A percentile compares a stretch with the other conserved stretches of the same genome.
phyloP scores from a whole-genome alignment of 1,140 invertebrate genomes.

The Cotesia glomerata region DNA sequence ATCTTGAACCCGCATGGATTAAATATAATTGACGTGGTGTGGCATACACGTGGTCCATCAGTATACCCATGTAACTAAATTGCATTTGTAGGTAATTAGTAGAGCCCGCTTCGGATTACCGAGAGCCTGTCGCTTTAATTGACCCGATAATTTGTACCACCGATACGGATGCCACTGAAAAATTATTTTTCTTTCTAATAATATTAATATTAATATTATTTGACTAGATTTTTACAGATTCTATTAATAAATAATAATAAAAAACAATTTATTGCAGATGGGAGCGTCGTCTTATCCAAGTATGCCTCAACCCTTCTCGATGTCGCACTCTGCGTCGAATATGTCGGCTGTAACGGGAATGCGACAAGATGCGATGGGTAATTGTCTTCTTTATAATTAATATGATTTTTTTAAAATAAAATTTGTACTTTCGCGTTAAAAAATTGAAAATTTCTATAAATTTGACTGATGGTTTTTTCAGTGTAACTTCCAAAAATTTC shows the following conservation, averaged over 20 bases:
- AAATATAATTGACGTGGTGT: constrained; percentile 5
- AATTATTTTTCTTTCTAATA: background rate
- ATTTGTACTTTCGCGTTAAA: too few species aligned
- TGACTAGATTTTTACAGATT: background rate
- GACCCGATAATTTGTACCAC: constrained; percentile 53
- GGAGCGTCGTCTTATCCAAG: constrained; percentile 86
- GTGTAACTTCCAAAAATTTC: too few species aligned
- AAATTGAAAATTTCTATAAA: too few species aligned
- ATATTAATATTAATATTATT: constrained; percentile 5
- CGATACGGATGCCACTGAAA: constrained; percentile 26
- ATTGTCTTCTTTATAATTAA: constrained; percentile 49
- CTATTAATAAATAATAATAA: constrained; percentile 15
- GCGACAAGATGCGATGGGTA: constrained; percentile 90
- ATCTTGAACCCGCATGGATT: constrained; percentile 6
- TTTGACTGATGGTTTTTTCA: too few species aligned
- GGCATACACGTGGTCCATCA: constrained; percentile 20
- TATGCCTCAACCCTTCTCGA: constrained; percentile 93
- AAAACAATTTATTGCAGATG: constrained; percentile 74
- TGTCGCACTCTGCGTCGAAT: constrained; percentile 85
- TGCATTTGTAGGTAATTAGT: constrained; percentile 60
- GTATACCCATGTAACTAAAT: constrained; percentile 55
- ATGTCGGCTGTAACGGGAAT: constrained; percentile 86
- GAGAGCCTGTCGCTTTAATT: constrained; percentile 59
- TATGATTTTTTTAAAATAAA: too few species aligned
- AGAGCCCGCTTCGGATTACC: constrained; percentile 55